Base-by-base conservation (phyloP, 2,113 vertebrate species). In the Hipposideros armiger region DNA sequence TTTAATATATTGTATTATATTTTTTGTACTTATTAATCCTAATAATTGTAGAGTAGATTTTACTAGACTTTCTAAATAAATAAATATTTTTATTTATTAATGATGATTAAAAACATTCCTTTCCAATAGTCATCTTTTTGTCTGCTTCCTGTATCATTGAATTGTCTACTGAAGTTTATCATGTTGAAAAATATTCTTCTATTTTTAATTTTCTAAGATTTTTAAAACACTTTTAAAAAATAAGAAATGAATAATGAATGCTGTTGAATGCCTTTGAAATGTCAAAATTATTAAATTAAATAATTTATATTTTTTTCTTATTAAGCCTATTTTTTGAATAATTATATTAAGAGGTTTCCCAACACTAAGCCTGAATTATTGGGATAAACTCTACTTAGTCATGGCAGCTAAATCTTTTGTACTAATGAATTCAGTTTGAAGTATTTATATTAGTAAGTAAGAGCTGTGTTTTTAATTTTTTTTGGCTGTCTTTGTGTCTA, bases 351-450 rank as follows among this genome's bases (percentile, higher is more conserved):
- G 50, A 90, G 58, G 76, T 90, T 95, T 93, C 58, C 45, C 70
- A 96, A 47, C 77, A 52, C 4, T 66, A 47, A 87, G 89, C 40
- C 19, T 90, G 50, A 77, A 84, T 97, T 97, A 86, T 72, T 80
- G 64, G 95, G 11, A 94, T 95, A 97, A 96, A 96, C 19, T 15
- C 26, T 81, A 60, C 10, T 91, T 96, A 94, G 95, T 87, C 42
- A 90, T 67, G 42, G 28, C 70, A 14, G 13, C 32, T 94, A 91
- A 95, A 70, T 94, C 64, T 87, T 94, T 93, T 88, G 66, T 92
- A 81, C 40, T 91, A 81, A 72, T 76, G 62, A 92, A 81, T 96
- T 95, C 13, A 91, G 15, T 91, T 72, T 91, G 60, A 78, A 95
- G 73, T 77, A 85, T 84, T 94, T 77, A 81, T 95, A 85, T 94